phyloP scores from a whole-genome alignment of 2,888 invertebrate genomes.

The Orchestes rusci region DNA sequence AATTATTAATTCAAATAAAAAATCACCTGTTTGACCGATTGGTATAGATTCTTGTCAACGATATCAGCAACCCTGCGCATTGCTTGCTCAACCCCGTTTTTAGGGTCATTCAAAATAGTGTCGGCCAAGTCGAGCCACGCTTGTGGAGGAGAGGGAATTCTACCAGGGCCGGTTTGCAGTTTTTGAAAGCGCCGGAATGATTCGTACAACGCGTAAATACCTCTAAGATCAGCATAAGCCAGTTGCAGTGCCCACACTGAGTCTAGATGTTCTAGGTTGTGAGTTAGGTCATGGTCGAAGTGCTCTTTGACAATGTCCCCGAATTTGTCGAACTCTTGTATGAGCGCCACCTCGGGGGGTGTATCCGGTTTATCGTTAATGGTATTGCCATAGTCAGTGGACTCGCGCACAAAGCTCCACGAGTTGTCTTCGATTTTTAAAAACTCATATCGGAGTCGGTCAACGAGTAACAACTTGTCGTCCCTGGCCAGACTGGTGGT shows the following conservation, averaged over 20 bases:
- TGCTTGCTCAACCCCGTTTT: slow-evolving; percentile 51
- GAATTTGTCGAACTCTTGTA: slow-evolving; percentile 52
- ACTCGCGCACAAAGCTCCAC: slow-evolving; percentile 33
- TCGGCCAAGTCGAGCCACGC: slow-evolving; percentile 60
- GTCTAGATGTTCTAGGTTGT: slow-evolving; percentile 34
- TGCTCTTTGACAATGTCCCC: slow-evolving; percentile 47
- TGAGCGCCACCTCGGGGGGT: slow-evolving; percentile 47
- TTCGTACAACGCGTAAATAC: slow-evolving; percentile 60
- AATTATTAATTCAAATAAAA: neutral
- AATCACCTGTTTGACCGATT: slow-evolving; percentile 57
- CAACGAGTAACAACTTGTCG: slow-evolving; percentile 41
- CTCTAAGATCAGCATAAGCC: slow-evolving; percentile 53
- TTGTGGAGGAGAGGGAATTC: slow-evolving; percentile 43
- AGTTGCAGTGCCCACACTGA: slow-evolving; percentile 59
- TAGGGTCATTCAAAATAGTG: slow-evolving; percentile 57
- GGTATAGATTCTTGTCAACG: slow-evolving; percentile 61
- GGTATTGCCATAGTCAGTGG: slow-evolving; percentile 21
- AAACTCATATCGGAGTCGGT: slow-evolving; percentile 54
- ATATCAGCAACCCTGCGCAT: slow-evolving; percentile 52
- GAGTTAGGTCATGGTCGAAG: slow-evolving; percentile 29
- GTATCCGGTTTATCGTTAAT: slow-evolving; percentile 28
- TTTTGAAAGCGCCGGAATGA: slow-evolving; percentile 56
- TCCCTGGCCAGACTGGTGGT: slow-evolving; percentile 14
- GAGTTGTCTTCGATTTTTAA: slow-evolving; percentile 51
- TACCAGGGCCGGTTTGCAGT: slow-evolving; percentile 38